Evolutionary conservation across 2,888 invertebrate genomes (phyloP), one percentile per base, ranked within the genome.

Genomic region (Andrena camellia): DNA sequence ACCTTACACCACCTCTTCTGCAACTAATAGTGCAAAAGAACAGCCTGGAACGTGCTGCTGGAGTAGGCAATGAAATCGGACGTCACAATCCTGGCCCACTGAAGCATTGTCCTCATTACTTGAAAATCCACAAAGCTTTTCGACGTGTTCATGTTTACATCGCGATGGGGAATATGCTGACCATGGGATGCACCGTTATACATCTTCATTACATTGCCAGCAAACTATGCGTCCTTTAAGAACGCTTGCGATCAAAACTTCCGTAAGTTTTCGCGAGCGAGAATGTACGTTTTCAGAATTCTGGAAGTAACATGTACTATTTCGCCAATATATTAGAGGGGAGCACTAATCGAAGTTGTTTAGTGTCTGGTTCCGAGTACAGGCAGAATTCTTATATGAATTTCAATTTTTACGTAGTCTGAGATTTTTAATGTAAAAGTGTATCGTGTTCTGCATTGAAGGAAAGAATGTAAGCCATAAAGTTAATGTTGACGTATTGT

Each of bases 31-130:
- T 96, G 78, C 95, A 96, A 89, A 98, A 98, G 92, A 97, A 96
- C 20, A 95, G 95, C 86, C 96, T 97, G 92, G 98, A 98, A 92
- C 96, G 95, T 68, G 95, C 96, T 0, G 96, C 97, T 3, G 97
- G 97, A 31, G 96, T 97, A 69, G 98, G 98, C 0, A 95, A 96
- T 90, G 98, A 98, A 95, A 94, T 98, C 78, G 98, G 98, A 60
- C 95, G 95, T 90, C 95, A 97, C 88, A 95, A 97, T 60, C 95
- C 97, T 35, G 97, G 97, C 71, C 95, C 96, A 86, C 94, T 98
- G 33, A 95, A 96, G 23, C 95, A 97, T 91, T 97, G 97, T 92
- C 97, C 97, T 0, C 97, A 97, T 92, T 98, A 98, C 94, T 95
- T 97, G 88, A 96, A 96, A 90, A 96, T 97, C 20, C 96, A 98